Base-by-base conservation (phyloP, 2,888 invertebrate genomes). In the Podotricha telesiphe region DNA sequence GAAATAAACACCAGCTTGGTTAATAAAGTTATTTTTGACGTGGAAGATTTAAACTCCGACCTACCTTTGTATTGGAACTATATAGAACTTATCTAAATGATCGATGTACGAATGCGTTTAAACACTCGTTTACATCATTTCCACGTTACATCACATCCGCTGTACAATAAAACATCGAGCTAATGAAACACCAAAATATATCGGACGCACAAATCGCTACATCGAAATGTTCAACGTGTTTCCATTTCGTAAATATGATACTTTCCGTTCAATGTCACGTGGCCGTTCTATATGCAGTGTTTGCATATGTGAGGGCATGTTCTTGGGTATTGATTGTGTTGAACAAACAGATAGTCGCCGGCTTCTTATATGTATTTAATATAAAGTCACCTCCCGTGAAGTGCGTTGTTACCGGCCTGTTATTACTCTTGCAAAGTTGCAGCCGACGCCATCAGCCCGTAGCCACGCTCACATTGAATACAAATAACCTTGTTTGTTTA, bases 121-220 rank as follows among this genome's bases (percentile, higher is more conserved):
- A 37, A 37, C 22, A n/a, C 50, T 13, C 50, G 51, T 62, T 40
- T n/a, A 22, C 48, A 58, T 34, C 13, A 13, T 3, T 3, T 13
- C 17, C 48, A 19, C 19, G 11, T 64, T 50, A 59, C 68, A 59
- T 68, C 59, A 65, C 28, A 65, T 69, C 68, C 68, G 68, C 47
- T 47, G 40, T 17, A 37, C 51, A 50, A 37, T 68, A 58, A 59
- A 51, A 68, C 59, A 65, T 15, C 17, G 34, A 22, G 17, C 51
- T 47, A 65, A 55, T 61, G 50, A 37, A 42, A 45, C 15, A 47
- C 59, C 28, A 59, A 65, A 65, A 55, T 47, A 58, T n/a, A 58
- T 37, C 37, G 13, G 58, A 37, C 2, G 11, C 22, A 58, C 15
- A 58, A 2, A 20, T 40, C 22, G 15, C 22, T 11, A 20, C 20